A percentile compares a stretch with the other conserved stretches of the same genome.
Evolutionary conservation across 1,140 invertebrate genomes (phyloP).

Genomic region (Planococcus citri): DNA sequence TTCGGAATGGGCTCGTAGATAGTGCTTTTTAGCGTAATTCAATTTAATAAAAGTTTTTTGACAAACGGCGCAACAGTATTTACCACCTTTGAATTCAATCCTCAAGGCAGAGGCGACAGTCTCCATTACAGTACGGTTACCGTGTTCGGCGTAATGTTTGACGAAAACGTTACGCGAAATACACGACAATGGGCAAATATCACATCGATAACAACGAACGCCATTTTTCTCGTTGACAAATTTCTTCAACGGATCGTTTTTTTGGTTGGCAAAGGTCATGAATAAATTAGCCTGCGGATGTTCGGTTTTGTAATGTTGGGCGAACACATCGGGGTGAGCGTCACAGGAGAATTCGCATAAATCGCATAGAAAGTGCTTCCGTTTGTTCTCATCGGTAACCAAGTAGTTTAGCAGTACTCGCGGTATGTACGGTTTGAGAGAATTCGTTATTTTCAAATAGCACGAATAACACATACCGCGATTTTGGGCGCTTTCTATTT

Average conservation of each 20-base stretch:
- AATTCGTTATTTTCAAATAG: neutral
- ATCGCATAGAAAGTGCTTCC: neutral
- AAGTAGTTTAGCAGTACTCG: neutral
- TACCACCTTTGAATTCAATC: neutral
- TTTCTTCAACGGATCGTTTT: neutral
- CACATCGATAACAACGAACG: neutral
- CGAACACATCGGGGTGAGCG: neutral
- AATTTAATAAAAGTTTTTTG: neutral
- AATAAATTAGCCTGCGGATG: neutral
- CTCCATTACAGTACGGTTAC: neutral
- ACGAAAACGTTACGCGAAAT: neutral
- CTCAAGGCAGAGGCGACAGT: neutral
- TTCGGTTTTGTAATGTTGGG: neutral
- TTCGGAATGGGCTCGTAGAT: neutral
- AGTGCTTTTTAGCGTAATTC: neutral
- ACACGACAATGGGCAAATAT: neutral
- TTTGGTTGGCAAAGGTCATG: neutral
- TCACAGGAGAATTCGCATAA: neutral
- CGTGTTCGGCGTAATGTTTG: neutral
- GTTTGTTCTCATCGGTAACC: neutral
- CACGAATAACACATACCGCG: neutral
- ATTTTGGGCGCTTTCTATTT: neutral
- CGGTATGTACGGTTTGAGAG: neutral
- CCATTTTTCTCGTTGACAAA: no score
- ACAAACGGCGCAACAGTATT: neutral